Evolutionary conservation across 2,888 invertebrate genomes (phyloP).

Genomic region (Heliconius cydno): DNA sequence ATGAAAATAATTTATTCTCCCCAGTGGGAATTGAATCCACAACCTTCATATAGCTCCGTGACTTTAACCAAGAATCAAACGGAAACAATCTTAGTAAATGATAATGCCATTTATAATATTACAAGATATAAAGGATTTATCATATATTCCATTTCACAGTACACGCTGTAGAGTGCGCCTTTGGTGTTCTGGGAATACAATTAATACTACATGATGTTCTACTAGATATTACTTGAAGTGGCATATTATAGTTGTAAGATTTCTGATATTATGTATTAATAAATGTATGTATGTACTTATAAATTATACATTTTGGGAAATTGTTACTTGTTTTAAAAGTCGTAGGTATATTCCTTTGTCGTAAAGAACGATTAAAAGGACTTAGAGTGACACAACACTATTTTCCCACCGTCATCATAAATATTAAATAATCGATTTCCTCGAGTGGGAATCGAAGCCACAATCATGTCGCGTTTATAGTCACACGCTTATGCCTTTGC

Average conservation of each 20-base stretch:
- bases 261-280: background rate
- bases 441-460: no score
- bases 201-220: slow-evolving; percentile 16
- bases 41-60: background rate
- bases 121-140: slow-evolving; percentile 14
- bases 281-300: background rate
- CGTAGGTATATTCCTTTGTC: no score
- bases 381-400: no score
- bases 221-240: slow-evolving; percentile 19
- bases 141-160: slow-evolving; percentile 17
- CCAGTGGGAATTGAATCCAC: no score
- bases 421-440: no score
- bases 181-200: slow-evolving; percentile 23
- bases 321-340: no score
- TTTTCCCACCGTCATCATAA: no score
- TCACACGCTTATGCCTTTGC: no score
- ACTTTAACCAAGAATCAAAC: background rate
- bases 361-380: no score
- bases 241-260: background rate
- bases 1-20: no score
- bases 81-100: background rate
- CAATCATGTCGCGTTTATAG: no score
- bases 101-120: background rate
- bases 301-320: no score
- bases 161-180: background rate